Conservation (phyloP, 2,113 vertebrate genomes). For the Herpailurus yagouaroundi region DNA sequence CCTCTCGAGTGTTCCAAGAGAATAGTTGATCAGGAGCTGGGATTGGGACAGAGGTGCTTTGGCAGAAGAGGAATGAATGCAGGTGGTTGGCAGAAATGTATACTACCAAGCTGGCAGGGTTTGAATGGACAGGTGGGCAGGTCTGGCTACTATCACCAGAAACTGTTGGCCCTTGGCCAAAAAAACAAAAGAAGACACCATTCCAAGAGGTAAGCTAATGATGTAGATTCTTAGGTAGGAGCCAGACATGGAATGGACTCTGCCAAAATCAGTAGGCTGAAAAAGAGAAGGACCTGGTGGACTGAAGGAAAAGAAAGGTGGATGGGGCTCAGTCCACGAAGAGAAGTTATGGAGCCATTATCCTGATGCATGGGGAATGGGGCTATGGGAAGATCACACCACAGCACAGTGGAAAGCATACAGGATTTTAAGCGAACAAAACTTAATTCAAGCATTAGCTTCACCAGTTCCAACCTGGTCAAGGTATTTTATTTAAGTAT, state of each 20-base stretch:
- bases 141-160: slow-evolving; percentile 24
- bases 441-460: background rate
- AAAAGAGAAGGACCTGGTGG: background rate
- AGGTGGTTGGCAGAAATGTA: slow-evolving; percentile 16
- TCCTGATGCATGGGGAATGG: background rate
- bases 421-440: background rate
- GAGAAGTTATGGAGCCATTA: background rate
- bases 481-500: background rate
- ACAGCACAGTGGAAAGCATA: background rate
- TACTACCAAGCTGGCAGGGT: background rate
- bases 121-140: slow-evolving; percentile 51
- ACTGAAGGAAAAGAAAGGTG: background rate
- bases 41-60: background rate
- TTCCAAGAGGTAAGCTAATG: background rate
- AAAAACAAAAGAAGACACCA: slow-evolving; percentile 12
- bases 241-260: background rate
- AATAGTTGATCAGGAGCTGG: background rate
- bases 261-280: slow-evolving; percentile 10
- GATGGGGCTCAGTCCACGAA: background rate
- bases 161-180: slow-evolving; percentile 7
- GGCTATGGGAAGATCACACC: background rate
- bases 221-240: background rate
- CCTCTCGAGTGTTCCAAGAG: background rate
- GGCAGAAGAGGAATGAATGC: background rate
- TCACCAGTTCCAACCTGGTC: background rate